Percentiles rank a stretch among this genome's conserved stretches.
Conservation (phyloP, 2,797 vertebrate species). For the Tokudaia tokunoshimensis region DNA sequence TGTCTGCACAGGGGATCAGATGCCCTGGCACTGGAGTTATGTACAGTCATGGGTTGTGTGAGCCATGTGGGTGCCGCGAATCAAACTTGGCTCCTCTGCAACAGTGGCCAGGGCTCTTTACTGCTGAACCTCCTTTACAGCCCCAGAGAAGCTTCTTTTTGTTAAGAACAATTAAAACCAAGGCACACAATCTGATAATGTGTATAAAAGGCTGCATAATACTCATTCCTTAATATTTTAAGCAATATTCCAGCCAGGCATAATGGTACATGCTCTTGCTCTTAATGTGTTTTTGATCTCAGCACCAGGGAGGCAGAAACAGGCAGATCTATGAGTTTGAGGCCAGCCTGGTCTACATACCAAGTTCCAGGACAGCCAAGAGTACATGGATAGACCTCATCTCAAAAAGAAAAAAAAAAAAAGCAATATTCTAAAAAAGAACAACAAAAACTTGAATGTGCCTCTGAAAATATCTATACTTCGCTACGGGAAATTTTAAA, state of each 20-base stretch:
- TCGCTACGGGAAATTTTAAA: constrained; percentile 26
- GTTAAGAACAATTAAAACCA: not conserved
- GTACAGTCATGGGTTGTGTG: too few relatives aligned
- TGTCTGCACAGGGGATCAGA: not conserved
- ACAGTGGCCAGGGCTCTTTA: not conserved
- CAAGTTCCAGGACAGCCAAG: not conserved
- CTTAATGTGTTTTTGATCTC: not conserved
- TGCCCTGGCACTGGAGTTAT: not conserved
- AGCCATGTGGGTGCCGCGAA: not conserved
- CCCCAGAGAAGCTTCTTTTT: not conserved
- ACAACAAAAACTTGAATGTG: not conserved
- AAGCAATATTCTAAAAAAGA: not conserved
- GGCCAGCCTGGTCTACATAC: not conserved
- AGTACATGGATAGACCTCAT: not conserved
- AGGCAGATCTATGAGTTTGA: not conserved
- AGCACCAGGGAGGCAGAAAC: not conserved
- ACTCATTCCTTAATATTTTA: not conserved
- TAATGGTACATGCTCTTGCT: not conserved
- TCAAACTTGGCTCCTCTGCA: not conserved
- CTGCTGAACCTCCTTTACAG: not conserved
- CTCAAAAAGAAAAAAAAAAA: not conserved
- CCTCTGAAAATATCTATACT: not conserved
- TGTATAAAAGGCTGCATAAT: not conserved
- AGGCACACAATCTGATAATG: not conserved
- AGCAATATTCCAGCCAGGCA: not conserved